Conservation (phyloP, 2,797 vertebrate species). For the Sphaeramia orbicularis region DNA sequence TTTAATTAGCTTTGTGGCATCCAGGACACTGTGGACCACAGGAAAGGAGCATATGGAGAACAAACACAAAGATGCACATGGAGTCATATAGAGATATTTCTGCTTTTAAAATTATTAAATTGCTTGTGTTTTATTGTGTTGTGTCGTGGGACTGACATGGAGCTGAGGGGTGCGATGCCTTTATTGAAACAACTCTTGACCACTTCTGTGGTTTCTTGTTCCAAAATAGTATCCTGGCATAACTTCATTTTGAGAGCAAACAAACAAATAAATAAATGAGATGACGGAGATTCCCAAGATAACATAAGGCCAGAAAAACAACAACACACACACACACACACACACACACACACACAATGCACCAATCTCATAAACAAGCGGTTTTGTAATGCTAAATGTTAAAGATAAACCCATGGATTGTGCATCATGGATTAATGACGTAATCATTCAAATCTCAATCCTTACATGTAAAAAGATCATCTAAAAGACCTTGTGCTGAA, state of each 20-base stretch:
- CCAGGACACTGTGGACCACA: constrained; percentile 16
- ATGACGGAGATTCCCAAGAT: constrained; percentile 21
- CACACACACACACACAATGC: neutral
- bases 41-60: constrained; percentile 35
- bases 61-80: constrained; percentile 21
- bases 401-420: neutral
- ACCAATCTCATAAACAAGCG: constrained; percentile 11
- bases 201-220: constrained; percentile 42
- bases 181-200: constrained; percentile 61
- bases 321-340: no score
- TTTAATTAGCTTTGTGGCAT: constrained; percentile 53
- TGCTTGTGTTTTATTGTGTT: constrained; percentile 60
- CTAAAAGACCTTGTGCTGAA: no score
- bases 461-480: no score
- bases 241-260: constrained; percentile 42
- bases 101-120: constrained; percentile 49
- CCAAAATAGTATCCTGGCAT: constrained; percentile 41
- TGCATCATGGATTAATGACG: no score
- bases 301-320: constrained; percentile 14
- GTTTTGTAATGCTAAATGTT: neutral
- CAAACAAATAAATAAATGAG: constrained; percentile 51
- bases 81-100: constrained; percentile 20
- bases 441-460: no score
- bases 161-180: constrained; percentile 36
- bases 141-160: constrained; percentile 36